Evolutionary conservation across 1,140 invertebrate species (phyloP).

Genomic region (Ridgeia piscesae): DNA sequence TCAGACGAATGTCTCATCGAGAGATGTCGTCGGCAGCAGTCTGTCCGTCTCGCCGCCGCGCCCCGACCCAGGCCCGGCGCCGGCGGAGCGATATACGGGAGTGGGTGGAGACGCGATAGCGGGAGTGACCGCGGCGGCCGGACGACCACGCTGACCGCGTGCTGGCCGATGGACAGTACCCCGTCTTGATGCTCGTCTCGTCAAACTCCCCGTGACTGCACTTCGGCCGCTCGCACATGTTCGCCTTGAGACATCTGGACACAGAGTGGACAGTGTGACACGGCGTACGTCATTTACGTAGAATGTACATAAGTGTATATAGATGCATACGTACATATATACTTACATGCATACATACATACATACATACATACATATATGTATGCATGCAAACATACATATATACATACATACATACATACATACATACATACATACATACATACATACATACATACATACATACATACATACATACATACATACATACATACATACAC

Average conservation of each 20-base stretch:
- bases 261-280: background rate
- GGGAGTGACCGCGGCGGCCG: background rate
- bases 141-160: background rate
- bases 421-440: no score
- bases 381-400: no score
- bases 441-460: no score
- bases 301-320: no score
- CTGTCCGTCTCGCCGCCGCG: background rate
- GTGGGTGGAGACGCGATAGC: background rate
- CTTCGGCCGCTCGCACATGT: background rate
- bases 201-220: constrained; percentile 11
- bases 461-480: no score
- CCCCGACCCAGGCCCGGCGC: background rate
- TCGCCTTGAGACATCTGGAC: constrained; percentile 11
- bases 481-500: no score
- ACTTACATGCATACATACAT: no score
- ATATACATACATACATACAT: no score
- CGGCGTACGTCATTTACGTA: no score
- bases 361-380: no score
- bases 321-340: no score
- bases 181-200: background rate
- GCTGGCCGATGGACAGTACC: background rate
- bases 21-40: background rate
- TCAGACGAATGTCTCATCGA: no score
- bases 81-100: background rate